Conservation (phyloP, 2,797 vertebrate genomes). For the Chelon auratus region DNA sequence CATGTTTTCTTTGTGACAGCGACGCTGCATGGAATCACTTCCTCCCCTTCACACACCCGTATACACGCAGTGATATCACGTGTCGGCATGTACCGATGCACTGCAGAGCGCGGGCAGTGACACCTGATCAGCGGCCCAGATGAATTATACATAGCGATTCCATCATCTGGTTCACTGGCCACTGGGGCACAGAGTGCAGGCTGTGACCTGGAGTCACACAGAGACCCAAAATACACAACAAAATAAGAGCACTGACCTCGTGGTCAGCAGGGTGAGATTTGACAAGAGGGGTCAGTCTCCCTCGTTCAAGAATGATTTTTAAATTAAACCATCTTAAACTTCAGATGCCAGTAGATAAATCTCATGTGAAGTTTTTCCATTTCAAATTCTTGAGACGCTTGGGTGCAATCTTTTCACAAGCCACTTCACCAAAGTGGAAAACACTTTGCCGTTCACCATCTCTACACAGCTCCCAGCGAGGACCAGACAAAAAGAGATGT, state of each 20-base stretch:
- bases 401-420: neutral
- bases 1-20: neutral
- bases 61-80: constrained; percentile 44
- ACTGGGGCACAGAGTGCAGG: constrained; percentile 30
- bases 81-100: constrained; percentile 61
- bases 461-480: constrained; percentile 53
- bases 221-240: neutral
- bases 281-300: neutral
- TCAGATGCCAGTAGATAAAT: neutral
- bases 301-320: neutral
- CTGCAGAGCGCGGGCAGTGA: constrained; percentile 79
- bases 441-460: constrained; percentile 6
- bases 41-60: neutral
- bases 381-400: neutral
- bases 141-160: constrained; percentile 95
- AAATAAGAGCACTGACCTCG: constrained; percentile 37
- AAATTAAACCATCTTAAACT: neutral
- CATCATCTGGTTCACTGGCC: constrained; percentile 78
- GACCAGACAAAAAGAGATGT: constrained; percentile 62
- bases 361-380: neutral
- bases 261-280: constrained; percentile 21
- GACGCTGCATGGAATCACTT: constrained; percentile 9
- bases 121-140: constrained; percentile 78
- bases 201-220: neutral
- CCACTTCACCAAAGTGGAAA: neutral